Base-by-base conservation (phyloP, 2,888 invertebrate species). In the Drosophila niveifrons region DNA sequence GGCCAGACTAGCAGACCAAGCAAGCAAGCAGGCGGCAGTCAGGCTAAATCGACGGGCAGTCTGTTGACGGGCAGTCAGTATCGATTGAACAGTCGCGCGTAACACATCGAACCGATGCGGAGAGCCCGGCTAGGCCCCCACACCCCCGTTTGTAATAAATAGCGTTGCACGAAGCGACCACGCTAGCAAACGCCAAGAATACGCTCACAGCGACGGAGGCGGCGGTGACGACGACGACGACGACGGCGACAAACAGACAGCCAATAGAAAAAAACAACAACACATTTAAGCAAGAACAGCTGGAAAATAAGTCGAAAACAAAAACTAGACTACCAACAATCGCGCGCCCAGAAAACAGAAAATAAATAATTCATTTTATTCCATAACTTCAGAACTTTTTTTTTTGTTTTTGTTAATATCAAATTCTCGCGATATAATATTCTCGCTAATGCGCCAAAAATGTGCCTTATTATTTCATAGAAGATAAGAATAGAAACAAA, bases 21-120 rank as follows among this genome's bases (percentile, higher is more conserved):
- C 23, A 23, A 64, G 59, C 48, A 57, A 70, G 56, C 59, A 44
- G 50, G 44, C 61, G 50, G 48, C 55, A 57, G 66, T 31, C 48
- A 55, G 52, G 55, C 75, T 63, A 62, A 52, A 50, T 57, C 64
- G 46, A 66, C 55, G 55, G 56, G 55, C 52, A 52, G 52, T 52
- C 61, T 44, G 31, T 58, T 57, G 65, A 72, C 73, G 59, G 75
- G 46, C 66, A 78, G 76, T 78, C 72, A 84, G 85, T 85, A 87
- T 84, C 88, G 84, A 88, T 85, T 85, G 88, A 82, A 82, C 85
- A 85, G 85, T 80, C 83, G 85, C 88, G 82, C 88, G 81, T 81
- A 84, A 74, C 85, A 78, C 79, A 81, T 81, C 81, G 73, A 75
- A 76, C 70, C 28, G 75, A 68, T 72, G 63, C 78, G 78, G 75